Base-by-base conservation (phyloP, 2,797 vertebrate genomes). In the Poeciliopsis infans region DNA sequence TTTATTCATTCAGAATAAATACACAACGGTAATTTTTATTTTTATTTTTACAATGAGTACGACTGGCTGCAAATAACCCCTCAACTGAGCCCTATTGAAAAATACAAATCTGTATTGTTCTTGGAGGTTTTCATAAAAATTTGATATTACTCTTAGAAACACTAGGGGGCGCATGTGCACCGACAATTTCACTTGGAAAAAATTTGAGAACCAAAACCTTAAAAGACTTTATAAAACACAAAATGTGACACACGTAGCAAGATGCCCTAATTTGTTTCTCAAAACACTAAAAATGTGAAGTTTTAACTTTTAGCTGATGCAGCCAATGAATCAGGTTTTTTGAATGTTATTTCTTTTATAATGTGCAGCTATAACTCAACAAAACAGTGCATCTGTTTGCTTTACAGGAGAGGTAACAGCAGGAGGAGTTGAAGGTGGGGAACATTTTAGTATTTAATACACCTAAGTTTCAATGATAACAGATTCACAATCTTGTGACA, bases 401-500 rank as follows among this genome's bases (percentile, higher is more conserved):
- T 68, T 43, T 25, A 70, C 15, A 70, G 11, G 41, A n/a, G 39
- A 43, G 12, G 13, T 70, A 11, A 70, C 41, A 46, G 41, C n/a
- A 75, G 31, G 73, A 75, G n/a, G 15, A 20, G 55, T 20, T 41
- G 36, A 23, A 15, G 18, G 41, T 64, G 5, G 39, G 57, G 59
- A 33, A 13, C 13, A 36, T 77, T 12, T 53, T 18, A 55, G 59
- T 59, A 72, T 71, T 71, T 46, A 71, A 71, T 49, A 16, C n/a
- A 77, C 20, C 71, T 25, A 39, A 45, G 72, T 75, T 79, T 85
- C 43, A 80, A 88, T 70, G 82, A 28, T 45, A 39, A 85, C 28
- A 85, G 87, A 83, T 94, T 95, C 90, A 93, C 86, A 92, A 94
- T 91, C 84, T 91, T 88, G 74, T 77, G 79, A 84, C 84, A 87